These are phyloP conservation scores for Parauchenoglanis ngamensis DNA, from an alignment of 2,797 vertebrate species.

Conservation along the genomic window DNA sequence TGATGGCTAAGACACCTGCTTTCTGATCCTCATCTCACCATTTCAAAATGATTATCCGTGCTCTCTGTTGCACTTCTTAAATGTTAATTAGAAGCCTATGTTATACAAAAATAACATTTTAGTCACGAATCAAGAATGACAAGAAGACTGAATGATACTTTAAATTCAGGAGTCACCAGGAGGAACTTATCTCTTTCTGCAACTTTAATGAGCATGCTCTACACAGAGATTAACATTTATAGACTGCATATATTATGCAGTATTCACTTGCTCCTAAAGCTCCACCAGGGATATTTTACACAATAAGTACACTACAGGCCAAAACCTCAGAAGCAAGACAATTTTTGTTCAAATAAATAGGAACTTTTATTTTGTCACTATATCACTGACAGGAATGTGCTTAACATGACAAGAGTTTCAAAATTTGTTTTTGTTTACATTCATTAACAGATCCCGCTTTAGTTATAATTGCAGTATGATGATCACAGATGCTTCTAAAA, in stretches of 20 bases:
- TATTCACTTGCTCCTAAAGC: neutral
- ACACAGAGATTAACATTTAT: neutral
- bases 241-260: neutral
- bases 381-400: neutral
- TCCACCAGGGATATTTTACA: neutral
- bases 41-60: neutral
- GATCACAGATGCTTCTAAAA: neutral
- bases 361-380: neutral
- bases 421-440: neutral
- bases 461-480: neutral
- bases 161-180: neutral
- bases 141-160: neutral
- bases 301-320: neutral
- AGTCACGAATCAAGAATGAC: neutral
- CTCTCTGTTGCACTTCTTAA: neutral
- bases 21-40: neutral
- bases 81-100: neutral
- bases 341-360: too few relatives aligned
- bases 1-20: conserved; percentile 8
- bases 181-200: neutral
- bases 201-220: neutral
- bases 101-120: neutral
- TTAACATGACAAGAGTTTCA: neutral
- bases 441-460: neutral
- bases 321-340: neutral